Base-by-base conservation (phyloP, 2,113 vertebrate species). In the Mormoops blainvillei region DNA sequence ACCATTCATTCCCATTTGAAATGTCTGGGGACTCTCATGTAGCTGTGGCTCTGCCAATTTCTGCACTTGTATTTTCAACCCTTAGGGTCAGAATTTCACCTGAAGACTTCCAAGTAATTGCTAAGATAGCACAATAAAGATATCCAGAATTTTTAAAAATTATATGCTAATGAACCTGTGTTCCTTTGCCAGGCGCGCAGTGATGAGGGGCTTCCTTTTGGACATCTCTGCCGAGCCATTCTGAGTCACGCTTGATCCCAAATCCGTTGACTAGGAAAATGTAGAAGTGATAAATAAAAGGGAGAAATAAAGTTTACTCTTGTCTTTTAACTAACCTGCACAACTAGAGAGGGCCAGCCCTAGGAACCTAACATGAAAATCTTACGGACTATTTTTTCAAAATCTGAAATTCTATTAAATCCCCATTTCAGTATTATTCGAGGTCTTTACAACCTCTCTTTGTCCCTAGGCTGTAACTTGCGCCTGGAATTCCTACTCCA, bases 1-100 rank as follows among this genome's bases (percentile, higher is more conserved):
- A 97, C 41, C 22, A 94, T 65, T 92, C 71, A 50, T 87, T 97
- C 96, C 74, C 90, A 96, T 97, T 92, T 74, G n/a, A 94, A 92
- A 43, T 52, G 67, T 67, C 92, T 45, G 24, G 38, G 0, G 33
- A 58, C 12, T 71, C 68, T 87, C 50, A 4, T 28, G 14, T 67
- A 94, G 38, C 36, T 68, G 20, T 45, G 50, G 50, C 31, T 83
- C 26, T 56, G 63, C 19, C 80, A 28, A 95, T 87, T 93, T 93
- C 68, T 63, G 3, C 31, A 9, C 20, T 86, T 94, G 41, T 4
- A n/a, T 87, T 92, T 87, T 67, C 68, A 90, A 67, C 15, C 36
- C 58, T 54, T 56, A 12, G 7, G 91, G 77, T 45, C 26, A 52
- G 65, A 28, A 78, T 92, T 89, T 96, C 61, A 92, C 71, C 80